Percentiles rank a stretch among this genome's conserved stretches.
Conservation (phyloP, 2,113 vertebrate species). For the Tyto alba region DNA sequence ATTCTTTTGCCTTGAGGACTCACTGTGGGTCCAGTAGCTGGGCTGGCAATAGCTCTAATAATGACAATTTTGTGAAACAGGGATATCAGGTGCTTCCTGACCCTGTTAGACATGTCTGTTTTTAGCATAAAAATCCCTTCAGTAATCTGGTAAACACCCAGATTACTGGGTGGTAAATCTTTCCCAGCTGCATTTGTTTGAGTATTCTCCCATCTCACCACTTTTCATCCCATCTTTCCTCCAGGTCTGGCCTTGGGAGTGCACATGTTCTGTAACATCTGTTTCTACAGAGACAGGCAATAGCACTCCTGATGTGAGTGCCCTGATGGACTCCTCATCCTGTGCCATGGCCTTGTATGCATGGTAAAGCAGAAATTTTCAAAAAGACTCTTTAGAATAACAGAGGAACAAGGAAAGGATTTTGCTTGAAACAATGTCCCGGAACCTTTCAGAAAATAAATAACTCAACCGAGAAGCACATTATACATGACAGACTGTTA, state of each 20-base stretch:
- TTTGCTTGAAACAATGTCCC: background rate
- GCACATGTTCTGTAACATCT: background rate
- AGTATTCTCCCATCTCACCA: background rate
- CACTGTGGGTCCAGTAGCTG: background rate
- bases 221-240: background rate
- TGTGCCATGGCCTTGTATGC: background rate
- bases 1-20: background rate
- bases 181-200: background rate
- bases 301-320: rapidly evolving
- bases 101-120: background rate
- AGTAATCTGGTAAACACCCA: background rate
- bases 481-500: background rate
- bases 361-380: background rate
- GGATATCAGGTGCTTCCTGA: background rate
- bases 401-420: background rate
- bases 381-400: background rate
- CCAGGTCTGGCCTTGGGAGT: background rate
- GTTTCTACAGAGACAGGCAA: background rate
- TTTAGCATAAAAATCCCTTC: background rate
- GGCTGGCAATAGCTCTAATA: background rate
- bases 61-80: background rate
- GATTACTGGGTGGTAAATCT: background rate
- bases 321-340: background rate
- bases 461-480: background rate
- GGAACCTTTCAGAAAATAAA: background rate